These are phyloP conservation scores for Pomatorhinus ruficollis DNA, from an alignment of 2,113 vertebrate species.

Conservation along the genomic window DNA sequence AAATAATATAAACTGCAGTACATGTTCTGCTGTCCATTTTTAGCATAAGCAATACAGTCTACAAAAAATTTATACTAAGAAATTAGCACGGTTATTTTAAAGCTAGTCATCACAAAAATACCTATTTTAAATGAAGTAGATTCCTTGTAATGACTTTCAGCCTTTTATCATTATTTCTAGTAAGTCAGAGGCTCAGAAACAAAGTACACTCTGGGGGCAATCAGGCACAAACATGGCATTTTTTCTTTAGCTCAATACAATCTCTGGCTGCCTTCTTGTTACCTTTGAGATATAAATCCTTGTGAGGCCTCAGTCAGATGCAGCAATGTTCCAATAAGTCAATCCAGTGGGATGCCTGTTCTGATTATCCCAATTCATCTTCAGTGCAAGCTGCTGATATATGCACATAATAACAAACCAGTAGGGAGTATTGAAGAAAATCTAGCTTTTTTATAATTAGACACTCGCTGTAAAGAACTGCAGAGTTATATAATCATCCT, in stretches of 20 bases:
- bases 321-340: conserved; percentile 1
- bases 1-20: not conserved
- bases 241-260: conserved; percentile 17
- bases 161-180: conserved; percentile 10
- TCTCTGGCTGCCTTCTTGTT: not conserved
- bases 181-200: conserved; percentile 37
- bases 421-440: not conserved
- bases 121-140: not conserved
- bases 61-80: not conserved
- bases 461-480: not conserved
- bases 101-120: not conserved
- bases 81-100: not conserved
- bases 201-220: conserved; percentile 16
- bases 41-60: not conserved
- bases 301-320: not conserved
- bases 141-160: conserved; percentile 1
- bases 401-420: conserved; percentile 11
- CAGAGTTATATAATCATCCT: not conserved
- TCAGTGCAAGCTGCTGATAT: not conserved
- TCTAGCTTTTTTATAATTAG: conserved; percentile 27
- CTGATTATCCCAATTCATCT: conserved; percentile 28
- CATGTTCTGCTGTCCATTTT: not conserved
- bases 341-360: not conserved
- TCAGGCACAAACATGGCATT: conserved; percentile 53
- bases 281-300: conserved; percentile 28